Conservation (phyloP, 2,888 invertebrate species). For the Andrena dorsata region DNA sequence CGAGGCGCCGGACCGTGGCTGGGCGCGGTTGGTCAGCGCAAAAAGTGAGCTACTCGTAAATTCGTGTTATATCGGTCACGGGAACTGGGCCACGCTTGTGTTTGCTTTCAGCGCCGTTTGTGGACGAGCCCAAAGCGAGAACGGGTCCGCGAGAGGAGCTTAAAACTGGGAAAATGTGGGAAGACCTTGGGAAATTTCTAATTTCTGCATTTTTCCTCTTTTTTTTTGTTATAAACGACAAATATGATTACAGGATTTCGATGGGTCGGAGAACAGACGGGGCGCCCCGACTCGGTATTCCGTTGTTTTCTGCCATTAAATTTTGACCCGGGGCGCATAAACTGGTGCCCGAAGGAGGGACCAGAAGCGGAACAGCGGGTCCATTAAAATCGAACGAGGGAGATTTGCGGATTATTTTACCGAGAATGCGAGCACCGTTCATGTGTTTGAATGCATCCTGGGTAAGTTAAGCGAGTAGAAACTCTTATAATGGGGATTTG, state of each 20-base stretch:
- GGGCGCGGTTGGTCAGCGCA: constrained; percentile 15
- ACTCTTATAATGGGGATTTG: constrained; percentile 11
- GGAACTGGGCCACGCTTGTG: constrained; percentile 58
- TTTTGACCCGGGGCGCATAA: not conserved
- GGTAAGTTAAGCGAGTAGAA: not conserved
- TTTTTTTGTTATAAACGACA: not conserved
- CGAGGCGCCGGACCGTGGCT: not conserved
- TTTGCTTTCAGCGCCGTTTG: constrained; percentile 37
- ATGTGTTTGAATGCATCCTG: not conserved
- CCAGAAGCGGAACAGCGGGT: not conserved
- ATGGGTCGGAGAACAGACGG: not conserved
- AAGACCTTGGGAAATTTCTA: constrained; percentile 30
- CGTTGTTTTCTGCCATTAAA: not conserved
- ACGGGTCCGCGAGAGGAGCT: not conserved
- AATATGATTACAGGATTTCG: not conserved
- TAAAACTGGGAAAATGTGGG: not conserved
- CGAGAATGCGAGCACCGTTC: not conserved
- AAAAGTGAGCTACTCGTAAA: constrained; percentile 42
- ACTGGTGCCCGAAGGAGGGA: not conserved
- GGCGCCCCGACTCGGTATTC: not conserved
- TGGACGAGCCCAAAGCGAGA: not conserved
- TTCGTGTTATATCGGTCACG: constrained; percentile 39
- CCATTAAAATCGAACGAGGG: not conserved
- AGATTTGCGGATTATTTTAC: not conserved
- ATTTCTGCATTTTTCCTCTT: not conserved